Conservation (phyloP, 2,113 vertebrate genomes). For the Sitta europaea region DNA sequence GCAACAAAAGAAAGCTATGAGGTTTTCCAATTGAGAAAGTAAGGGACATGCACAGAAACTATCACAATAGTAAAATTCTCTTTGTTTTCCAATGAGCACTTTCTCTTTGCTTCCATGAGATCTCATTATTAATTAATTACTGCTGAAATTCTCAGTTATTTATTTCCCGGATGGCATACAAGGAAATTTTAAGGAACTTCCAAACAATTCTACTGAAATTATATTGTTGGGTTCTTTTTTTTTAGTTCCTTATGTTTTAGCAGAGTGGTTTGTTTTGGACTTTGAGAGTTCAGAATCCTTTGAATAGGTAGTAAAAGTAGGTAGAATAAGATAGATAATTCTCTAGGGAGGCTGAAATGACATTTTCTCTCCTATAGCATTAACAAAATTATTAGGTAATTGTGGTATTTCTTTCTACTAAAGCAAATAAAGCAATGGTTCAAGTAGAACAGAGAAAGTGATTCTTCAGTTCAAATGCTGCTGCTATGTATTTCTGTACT, state of each 20-base stretch:
- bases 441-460: neutral
- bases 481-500: neutral
- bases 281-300: neutral
- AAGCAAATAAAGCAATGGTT: neutral
- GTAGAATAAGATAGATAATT: neutral
- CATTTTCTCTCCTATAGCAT: neutral
- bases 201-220: neutral
- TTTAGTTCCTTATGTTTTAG: neutral
- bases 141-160: neutral
- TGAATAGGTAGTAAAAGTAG: neutral
- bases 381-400: neutral
- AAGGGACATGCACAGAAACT: neutral
- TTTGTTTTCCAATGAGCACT: neutral
- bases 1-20: neutral
- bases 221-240: neutral
- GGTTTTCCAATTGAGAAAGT: neutral
- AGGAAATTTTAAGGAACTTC: neutral
- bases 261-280: neutral
- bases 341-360: neutral
- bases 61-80: neutral
- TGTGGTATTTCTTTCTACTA: neutral
- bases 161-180: neutral
- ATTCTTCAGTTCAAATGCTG: constrained; percentile 1
- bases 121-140: neutral
- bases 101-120: neutral